Evolutionary conservation across 2,888 invertebrate species (phyloP), one percentile per base, ranked within the genome.

Genomic region (Phania funesta): DNA sequence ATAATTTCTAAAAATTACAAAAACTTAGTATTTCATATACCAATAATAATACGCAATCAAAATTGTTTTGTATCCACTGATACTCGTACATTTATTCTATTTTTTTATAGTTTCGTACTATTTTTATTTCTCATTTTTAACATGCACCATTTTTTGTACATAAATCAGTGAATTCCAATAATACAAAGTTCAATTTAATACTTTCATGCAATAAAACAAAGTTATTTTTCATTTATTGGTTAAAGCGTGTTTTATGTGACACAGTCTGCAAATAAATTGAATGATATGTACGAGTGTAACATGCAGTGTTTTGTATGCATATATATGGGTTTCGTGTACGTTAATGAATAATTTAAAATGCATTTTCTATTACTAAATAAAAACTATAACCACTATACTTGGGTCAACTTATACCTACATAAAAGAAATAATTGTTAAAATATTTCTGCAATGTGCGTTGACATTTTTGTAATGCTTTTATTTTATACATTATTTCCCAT

Each of bases 121-220:
- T 56, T 1, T 16, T 7, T 70, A 18, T 22, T 41, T 58, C 32
- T 67, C n/a, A 46, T 44, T 35, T 48, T 48, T 2, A 41, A 46
- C 44, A 54, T 35, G 46, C 26, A 26, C 46, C 26, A 67, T 29
- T 50, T n/a, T n/a, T n/a, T 48, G 20, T 29, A 22, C 22, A 29
- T n/a, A 65, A 29, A 67, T 48, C 56, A 56, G 20, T n/a, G 26
- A n/a, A 65, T 20, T 41, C 24, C 56, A 26, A 41, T 65, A 67
- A 58, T 67, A 67, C 41, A 65, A 65, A 75, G 48, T 67, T 65
- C 56, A 75, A 67, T 67, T 56, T 75, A 58, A 71, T 46, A 8
- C 9, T 38, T n/a, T 26, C n/a, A 67, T 20, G n/a, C n/a, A 58
- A 75, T 38, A 41, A 56, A 75, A 58, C n/a, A 32, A 32, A 75